Percentiles rank a stretch among this genome's conserved stretches.
These are phyloP conservation scores for Bruchidius siliquastri DNA, from an alignment of 2,888 invertebrate species.

Conservation along the genomic window DNA sequence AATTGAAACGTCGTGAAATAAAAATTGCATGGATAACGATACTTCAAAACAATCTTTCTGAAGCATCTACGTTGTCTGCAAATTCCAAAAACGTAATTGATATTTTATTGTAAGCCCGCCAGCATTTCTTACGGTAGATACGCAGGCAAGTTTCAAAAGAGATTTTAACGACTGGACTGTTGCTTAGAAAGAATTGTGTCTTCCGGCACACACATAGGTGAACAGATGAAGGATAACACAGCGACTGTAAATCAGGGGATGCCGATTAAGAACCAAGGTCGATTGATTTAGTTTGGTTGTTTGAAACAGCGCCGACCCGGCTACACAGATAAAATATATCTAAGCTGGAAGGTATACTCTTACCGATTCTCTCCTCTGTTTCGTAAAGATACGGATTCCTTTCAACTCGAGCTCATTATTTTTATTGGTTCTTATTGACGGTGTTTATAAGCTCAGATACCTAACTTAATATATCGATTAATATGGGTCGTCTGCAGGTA, in stretches of 20 bases:
- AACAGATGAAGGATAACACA: background rate
- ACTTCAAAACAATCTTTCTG: no score
- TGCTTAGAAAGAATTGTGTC: background rate
- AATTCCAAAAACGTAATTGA: no score
- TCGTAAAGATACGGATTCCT: background rate
- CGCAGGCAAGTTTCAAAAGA: background rate
- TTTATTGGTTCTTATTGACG: background rate
- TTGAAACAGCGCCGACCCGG: background rate
- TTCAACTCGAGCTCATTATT: background rate
- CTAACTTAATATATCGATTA: background rate
- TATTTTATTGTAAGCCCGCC: background rate
- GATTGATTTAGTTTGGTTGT: background rate
- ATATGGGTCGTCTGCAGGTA: background rate
- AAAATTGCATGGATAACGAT: no score
- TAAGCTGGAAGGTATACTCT: background rate
- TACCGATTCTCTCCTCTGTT: background rate
- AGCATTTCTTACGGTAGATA: background rate
- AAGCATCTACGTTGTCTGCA: no score
- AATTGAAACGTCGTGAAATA: no score
- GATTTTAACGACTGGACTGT: background rate
- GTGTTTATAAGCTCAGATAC: background rate
- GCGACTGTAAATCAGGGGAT: background rate
- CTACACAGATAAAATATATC: background rate
- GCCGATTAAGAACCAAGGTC: background rate
- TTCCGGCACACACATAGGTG: background rate